Base-by-base conservation (phyloP, 2,113 vertebrate species). In the Collichthys lucidus region DNA sequence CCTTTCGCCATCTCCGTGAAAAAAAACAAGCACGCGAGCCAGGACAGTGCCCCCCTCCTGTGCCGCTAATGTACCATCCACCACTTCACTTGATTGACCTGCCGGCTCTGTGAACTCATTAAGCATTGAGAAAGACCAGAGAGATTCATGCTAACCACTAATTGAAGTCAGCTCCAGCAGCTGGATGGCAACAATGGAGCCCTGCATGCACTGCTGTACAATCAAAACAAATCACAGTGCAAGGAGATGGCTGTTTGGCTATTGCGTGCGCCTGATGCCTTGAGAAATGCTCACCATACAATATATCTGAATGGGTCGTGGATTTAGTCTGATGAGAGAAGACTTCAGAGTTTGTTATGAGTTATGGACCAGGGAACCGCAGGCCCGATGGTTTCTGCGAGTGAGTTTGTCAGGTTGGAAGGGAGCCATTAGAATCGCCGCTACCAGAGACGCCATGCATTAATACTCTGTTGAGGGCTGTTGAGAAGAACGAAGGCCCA, bases 371-470 rank as follows among this genome's bases (percentile, higher is more conserved):
- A 31, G 63, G 77, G 82, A 88, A 90, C 91, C 91, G 71, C 92
- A 91, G 82, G 74, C 74, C 83, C 66, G 75, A 89, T 79, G 83
- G 88, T 86, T 88, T 89, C 82, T 81, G 29, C 67, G 70, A 88
- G 82, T 47, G 82, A 90, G 88, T 89, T 88, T 91, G 89, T 94
- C 91, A 91, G 87, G 73, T 89, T 93, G 93, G 92, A 93, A n/a
- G 44, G 24, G 42, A 61, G 92, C 93, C 87, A 93, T 88, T 49
- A 82, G 74, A 88, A 85, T 83, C 67, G 82, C 93, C 89, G 86
- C 91, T 72, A 79, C 83, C 72, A 81, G 77, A 91, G 90, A 91
- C 81, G 81, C 86, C 80, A 50, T 47, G 76, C 79, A 91, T 92
- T 92, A 93, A 93, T 92, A 91, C 87, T 85, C 80, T 49, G 79